Evolutionary conservation across 2,797 vertebrate species (phyloP), one percentile per base, ranked within the genome.

Genomic region (Eospalax fontanierii): DNA sequence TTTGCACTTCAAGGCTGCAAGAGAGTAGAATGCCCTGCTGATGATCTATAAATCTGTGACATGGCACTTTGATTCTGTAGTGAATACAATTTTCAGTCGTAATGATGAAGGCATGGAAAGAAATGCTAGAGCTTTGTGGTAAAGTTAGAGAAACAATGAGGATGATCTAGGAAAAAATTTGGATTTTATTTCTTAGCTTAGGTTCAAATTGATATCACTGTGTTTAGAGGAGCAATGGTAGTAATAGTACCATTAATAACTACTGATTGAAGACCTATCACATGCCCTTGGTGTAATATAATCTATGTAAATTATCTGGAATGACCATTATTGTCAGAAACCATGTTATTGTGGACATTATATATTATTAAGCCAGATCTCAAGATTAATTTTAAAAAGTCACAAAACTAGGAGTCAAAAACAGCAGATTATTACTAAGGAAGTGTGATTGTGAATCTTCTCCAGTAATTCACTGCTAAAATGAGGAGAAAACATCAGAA

Each of bases 381-480:
- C 12, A 92, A 59, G 87, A 68, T 88, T 79, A 65, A 87, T 83
- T 54, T n/a, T 38, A 22, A 91, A 28, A 91, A 24, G 65, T 54
- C 26, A 65, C 65, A 94, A 63, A 85, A 22, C 1, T 33, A 73
- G 1, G 43, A 65, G 82, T 9, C 59, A 2, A 83, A 57, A 91
- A 40, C 46, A 78, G 43, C 24, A 89, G 22, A 75, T 66, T 59
- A 38, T 22, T 65, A 33, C 19, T 3, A 9, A 94, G 12, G 35
- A 80, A 6, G 2, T 93, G 18, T 46, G 61, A n/a, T 14, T 57
- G 18, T 12, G 43, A 15, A 40, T 85, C n/a, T 57, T 35, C 6
- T 57, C 14, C 24, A 76, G 38, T 35, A 38, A 18, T 76, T 6
- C 2, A 28, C 12, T 35, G 54, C 3, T 57, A 87, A 50, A 75